Conservation (phyloP, 2,113 vertebrate species). For the Istiophorus platypterus region DNA sequence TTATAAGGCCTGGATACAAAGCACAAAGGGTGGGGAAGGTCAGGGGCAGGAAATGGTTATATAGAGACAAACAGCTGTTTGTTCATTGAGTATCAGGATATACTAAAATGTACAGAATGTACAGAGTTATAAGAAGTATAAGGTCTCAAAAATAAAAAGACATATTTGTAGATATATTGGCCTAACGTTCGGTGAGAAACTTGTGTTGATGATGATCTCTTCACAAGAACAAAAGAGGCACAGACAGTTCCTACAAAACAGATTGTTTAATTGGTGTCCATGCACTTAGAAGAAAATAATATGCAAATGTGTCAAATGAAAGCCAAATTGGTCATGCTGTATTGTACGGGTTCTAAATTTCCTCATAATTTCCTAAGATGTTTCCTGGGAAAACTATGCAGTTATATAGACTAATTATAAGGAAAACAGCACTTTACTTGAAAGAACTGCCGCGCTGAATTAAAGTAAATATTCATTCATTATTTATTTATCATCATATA, state of each 20-base stretch:
- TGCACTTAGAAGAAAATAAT: not conserved
- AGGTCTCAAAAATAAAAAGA: constrained; percentile 21
- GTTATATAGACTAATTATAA: not conserved
- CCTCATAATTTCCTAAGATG: not conserved
- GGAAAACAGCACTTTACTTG: not conserved
- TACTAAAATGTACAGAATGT: constrained; percentile 15
- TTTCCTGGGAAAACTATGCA: not conserved
- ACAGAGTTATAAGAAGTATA: not conserved
- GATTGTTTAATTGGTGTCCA: not conserved
- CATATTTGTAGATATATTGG: constrained; percentile 21
- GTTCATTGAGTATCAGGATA: constrained; percentile 31
- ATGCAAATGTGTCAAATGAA: not conserved
- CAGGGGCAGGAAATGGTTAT: constrained; percentile 31
- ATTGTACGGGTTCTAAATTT: not conserved
- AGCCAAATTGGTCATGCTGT: not conserved
- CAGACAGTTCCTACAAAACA: not conserved
- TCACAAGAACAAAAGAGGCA: not conserved
- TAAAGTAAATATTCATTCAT: not conserved
- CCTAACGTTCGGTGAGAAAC: not conserved
- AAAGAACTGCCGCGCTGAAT: not conserved
- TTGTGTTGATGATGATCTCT: not conserved
- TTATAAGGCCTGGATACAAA: constrained; percentile 84
- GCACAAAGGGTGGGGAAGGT: constrained; percentile 32
- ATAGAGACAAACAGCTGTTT: constrained; percentile 50
- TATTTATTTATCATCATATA: not conserved